Conservation (phyloP, 1,140 invertebrate species). For the Trachelipus rathkii region DNA sequence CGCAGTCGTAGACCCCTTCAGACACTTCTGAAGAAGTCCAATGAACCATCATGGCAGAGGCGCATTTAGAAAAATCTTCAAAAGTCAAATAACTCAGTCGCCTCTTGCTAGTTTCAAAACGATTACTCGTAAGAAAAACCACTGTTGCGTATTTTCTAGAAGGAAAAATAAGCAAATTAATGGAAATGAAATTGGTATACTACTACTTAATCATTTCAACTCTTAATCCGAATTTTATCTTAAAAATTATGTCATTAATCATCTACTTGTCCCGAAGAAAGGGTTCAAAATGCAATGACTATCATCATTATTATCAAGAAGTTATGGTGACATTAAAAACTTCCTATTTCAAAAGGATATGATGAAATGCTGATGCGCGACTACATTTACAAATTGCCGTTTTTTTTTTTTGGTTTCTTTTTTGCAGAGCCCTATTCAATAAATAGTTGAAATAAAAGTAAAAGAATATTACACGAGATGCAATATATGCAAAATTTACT, state of each 20-base stretch:
- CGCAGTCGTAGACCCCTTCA: conserved; percentile 54
- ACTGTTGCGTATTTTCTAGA: conserved; percentile 53
- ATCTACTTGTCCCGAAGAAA: too few species aligned
- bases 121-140: conserved; percentile 80
- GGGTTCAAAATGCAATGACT: too few species aligned
- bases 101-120: conserved; percentile 90
- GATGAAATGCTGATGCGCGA: too few species aligned
- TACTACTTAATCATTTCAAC: conserved; percentile 8
- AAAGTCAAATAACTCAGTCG: conserved; percentile 79
- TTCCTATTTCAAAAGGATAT: too few species aligned
- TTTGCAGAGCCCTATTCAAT: too few species aligned
- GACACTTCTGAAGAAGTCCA: conserved; percentile 62
- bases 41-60: conserved; percentile 77
- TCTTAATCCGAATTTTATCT: neutral
- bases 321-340: too few species aligned
- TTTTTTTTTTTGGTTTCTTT: too few species aligned
- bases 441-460: too few species aligned
- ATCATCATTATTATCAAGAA: too few species aligned
- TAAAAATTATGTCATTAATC: conserved; percentile 23
- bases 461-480: too few species aligned
- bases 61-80: conserved; percentile 80
- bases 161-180: conserved; percentile 88
- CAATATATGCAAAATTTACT: too few species aligned
- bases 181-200: conserved; percentile 51
- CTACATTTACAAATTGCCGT: too few species aligned